Conservation (phyloP, 2,113 vertebrate species). For the Ictalurus furcatus region DNA sequence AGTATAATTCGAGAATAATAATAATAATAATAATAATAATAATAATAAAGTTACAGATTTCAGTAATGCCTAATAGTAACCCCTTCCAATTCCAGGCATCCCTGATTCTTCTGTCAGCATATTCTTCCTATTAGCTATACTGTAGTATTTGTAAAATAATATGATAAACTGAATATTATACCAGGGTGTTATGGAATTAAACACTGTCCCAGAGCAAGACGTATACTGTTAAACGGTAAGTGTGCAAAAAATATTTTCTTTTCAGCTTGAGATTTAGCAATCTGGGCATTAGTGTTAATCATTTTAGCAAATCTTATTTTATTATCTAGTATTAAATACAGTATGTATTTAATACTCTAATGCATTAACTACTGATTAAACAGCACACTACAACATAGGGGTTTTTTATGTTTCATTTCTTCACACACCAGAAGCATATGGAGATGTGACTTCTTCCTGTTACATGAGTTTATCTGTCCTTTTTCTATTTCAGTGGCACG, state of each 20-base stretch:
- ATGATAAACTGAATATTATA: neutral
- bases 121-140: neutral
- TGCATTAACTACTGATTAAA: neutral
- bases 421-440: neutral
- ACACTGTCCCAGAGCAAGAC: neutral
- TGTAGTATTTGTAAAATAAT: neutral
- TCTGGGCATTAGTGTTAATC: neutral
- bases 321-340: neutral
- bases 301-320: neutral
- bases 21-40: slow-evolving; percentile 10
- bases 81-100: neutral
- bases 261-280: neutral
- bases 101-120: neutral
- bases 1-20: neutral
- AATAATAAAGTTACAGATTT: neutral
- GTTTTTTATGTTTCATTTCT: neutral
- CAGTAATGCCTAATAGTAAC: neutral
- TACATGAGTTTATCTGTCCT: neutral
- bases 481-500: neutral
- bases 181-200: neutral
- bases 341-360: neutral
- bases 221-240: neutral
- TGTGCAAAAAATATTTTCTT: neutral
- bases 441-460: neutral
- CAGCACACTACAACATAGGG: neutral